Conservation (phyloP, 2,888 invertebrate species). For the Cataglyphis rosenhaueri region DNA sequence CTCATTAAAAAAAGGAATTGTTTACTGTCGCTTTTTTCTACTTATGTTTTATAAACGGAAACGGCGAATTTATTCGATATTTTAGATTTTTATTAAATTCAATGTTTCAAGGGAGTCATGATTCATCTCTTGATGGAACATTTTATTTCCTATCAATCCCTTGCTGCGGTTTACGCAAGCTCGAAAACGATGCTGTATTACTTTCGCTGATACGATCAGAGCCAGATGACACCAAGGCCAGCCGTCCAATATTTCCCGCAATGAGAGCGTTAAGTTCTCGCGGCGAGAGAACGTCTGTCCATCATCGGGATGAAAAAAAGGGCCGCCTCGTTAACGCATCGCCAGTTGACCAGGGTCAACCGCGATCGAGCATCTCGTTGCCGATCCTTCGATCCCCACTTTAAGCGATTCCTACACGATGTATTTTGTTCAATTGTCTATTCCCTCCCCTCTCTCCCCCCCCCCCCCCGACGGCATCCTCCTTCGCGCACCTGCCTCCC, state of each 20-base stretch:
- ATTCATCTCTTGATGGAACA: neutral
- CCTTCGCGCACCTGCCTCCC: conserved; percentile 58
- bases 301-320: conserved; percentile 21
- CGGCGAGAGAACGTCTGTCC: conserved; percentile 20
- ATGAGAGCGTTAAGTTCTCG: conserved; percentile 56
- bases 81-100: neutral
- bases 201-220: conserved; percentile 63
- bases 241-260: conserved; percentile 61
- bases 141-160: conserved; percentile 3
- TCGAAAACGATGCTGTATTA: conserved; percentile 21
- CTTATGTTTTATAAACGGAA: neutral
- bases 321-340: conserved; percentile 19
- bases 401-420: neutral
- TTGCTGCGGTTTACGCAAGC: conserved; percentile 5
- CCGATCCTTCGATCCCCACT: conserved; percentile 56
- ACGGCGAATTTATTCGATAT: neutral
- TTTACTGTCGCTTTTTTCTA: neutral
- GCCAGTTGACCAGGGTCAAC: conserved; percentile 66
- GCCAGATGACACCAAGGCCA: conserved; percentile 71
- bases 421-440: neutral
- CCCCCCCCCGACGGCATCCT: conserved; percentile 50
- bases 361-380: conserved; percentile 40
- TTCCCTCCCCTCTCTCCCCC: neutral
- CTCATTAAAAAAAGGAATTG: neutral
- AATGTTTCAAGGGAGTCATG: neutral